Conservation (phyloP, 2,113 vertebrate genomes). For the Macaca nemestrina region DNA sequence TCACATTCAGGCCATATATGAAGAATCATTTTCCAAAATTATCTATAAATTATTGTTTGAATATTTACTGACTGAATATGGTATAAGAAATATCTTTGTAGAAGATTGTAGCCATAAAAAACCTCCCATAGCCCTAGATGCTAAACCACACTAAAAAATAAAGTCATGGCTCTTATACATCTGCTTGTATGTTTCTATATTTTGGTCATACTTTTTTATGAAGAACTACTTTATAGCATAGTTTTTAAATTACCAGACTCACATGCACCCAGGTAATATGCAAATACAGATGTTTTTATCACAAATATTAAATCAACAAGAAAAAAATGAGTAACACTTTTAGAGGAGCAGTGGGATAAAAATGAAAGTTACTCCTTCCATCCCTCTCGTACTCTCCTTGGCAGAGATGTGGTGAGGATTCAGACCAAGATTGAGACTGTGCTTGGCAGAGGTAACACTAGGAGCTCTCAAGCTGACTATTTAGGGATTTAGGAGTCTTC, state of each 20-base stretch:
- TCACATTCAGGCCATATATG: background rate
- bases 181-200: background rate
- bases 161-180: background rate
- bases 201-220: background rate
- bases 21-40: background rate
- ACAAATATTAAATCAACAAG: background rate
- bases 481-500: background rate
- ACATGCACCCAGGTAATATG: background rate
- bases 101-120: background rate
- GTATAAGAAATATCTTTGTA: background rate
- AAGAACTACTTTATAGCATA: background rate
- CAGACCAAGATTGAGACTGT: background rate
- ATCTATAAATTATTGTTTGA: background rate
- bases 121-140: background rate
- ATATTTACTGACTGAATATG: background rate
- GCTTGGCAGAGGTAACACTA: background rate
- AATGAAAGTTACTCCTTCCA: background rate
- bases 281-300: background rate
- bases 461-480: background rate
- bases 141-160: background rate
- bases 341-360: background rate
- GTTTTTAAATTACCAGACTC: background rate
- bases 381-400: fast-evolving
- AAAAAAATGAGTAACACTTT: background rate
- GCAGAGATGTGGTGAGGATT: background rate